Percentiles rank a stretch among this genome's conserved stretches.
These are phyloP conservation scores for Chrysina gloriosa DNA, from an alignment of 2,888 invertebrate genomes.

Conservation along the genomic window DNA sequence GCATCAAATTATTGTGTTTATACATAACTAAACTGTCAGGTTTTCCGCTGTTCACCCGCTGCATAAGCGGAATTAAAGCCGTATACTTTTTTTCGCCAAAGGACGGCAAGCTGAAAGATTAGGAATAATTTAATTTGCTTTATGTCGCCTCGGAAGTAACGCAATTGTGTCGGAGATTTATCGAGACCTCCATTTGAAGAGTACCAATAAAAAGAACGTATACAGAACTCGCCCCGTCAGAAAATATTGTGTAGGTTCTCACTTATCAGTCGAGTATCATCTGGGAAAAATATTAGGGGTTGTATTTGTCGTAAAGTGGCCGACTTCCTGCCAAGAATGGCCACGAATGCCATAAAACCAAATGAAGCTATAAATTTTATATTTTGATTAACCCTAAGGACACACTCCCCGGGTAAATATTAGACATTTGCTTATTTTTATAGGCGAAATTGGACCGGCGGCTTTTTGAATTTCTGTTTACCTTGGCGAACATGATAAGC, in stretches of 20 bases:
- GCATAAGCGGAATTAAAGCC: neutral
- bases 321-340: constrained; percentile 35
- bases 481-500: constrained; percentile 29
- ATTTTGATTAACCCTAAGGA: constrained; percentile 38
- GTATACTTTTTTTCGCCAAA: neutral
- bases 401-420: constrained; percentile 27
- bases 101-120: neutral
- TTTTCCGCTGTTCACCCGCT: no score
- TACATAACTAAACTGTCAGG: no score
- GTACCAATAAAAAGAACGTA: constrained; percentile 26
- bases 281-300: constrained; percentile 40
- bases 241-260: constrained; percentile 37
- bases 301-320: constrained; percentile 40
- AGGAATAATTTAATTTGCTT: constrained; percentile 29
- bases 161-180: constrained; percentile 36
- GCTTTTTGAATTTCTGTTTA: constrained; percentile 27
- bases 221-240: constrained; percentile 10
- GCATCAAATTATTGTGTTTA: no score
- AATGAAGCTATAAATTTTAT: constrained; percentile 39
- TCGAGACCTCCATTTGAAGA: constrained; percentile 35
- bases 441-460: constrained; percentile 9
- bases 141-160: constrained; percentile 20
- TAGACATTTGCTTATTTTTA: constrained; percentile 36
- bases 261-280: constrained; percentile 40
- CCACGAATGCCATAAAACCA: constrained; percentile 35